Conservation (phyloP, 1,140 invertebrate genomes). For the Anthonomus grandis region DNA sequence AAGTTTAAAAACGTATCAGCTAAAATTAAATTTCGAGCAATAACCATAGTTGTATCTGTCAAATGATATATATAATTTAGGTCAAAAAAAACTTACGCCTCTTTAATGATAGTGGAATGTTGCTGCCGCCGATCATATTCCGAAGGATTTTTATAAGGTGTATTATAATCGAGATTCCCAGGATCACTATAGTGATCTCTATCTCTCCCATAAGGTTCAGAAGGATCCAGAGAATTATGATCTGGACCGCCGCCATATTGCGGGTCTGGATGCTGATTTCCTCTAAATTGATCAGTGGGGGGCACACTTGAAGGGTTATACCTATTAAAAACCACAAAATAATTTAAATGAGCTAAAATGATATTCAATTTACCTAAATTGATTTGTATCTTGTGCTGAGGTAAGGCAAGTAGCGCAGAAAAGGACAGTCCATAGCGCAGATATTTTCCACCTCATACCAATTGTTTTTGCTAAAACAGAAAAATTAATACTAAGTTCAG, state of each 20-base stretch:
- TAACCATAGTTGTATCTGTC: too few relatives aligned
- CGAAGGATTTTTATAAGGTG: conserved; percentile 3
- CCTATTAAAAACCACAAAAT: neutral
- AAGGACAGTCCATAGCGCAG: conserved; percentile 6
- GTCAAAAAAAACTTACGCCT: conserved; percentile 34
- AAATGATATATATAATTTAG: conserved; percentile 17
- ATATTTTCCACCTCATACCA: conserved; percentile 15
- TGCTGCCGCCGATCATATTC: conserved; percentile 15
- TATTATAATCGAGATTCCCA: conserved; percentile 2
- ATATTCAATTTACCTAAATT: neutral
- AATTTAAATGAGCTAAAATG: neutral
- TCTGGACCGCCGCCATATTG: neutral
- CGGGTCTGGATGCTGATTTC: neutral
- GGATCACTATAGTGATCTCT: conserved; percentile 3
- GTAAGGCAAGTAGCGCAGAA: conserved; percentile 1
- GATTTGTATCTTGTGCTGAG: conserved; percentile 6
- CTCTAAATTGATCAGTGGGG: conserved; percentile 2
- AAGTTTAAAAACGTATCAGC: too few relatives aligned
- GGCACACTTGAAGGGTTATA: neutral
- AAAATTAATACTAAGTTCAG: neutral
- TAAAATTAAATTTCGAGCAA: too few relatives aligned
- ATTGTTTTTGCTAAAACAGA: conserved; percentile 5
- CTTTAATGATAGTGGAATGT: conserved; percentile 41
- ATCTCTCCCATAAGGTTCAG: conserved; percentile 10
- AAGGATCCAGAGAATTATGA: conserved; percentile 12